A percentile compares a stretch with the other conserved stretches of the same genome.
Evolutionary conservation across 2,888 invertebrate species (phyloP).

Genomic region (Buathra laborator): DNA sequence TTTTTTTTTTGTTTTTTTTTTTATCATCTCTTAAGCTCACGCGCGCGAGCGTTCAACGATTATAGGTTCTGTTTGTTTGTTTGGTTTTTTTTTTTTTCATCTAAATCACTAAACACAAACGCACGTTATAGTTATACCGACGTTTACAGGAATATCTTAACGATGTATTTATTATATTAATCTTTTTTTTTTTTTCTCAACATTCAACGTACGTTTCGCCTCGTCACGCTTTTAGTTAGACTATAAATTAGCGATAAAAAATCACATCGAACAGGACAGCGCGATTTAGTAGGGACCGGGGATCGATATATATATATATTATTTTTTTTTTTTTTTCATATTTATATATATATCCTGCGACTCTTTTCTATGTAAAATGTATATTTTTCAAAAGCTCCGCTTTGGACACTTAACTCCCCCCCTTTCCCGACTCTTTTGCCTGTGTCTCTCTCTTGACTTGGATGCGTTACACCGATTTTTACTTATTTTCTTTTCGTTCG

Average conservation of each 20-base stretch:
- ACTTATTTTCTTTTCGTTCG: slow-evolving; percentile 31
- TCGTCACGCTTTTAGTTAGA: slow-evolving; percentile 70
- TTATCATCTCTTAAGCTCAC: slow-evolving; percentile 44
- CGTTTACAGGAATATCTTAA: slow-evolving; percentile 73
- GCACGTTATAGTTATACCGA: slow-evolving; percentile 71
- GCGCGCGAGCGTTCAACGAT: slow-evolving; percentile 58
- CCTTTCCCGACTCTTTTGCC: slow-evolving; percentile 21
- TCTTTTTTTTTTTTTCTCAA: slow-evolving; percentile 68
- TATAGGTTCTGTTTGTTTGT: slow-evolving; percentile 49
- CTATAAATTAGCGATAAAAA: slow-evolving; percentile 78
- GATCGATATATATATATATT: slow-evolving; percentile 56
- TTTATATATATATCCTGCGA: slow-evolving; percentile 42
- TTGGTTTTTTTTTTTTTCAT: slow-evolving; percentile 46
- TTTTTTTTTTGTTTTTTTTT: slow-evolving; percentile 35
- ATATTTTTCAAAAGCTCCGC: slow-evolving; percentile 64
- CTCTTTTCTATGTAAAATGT: slow-evolving; percentile 57
- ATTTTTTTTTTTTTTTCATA: slow-evolving; percentile 43
- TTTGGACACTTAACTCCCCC: slow-evolving; percentile 39
- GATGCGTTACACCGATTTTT: slow-evolving; percentile 31
- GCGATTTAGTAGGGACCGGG: slow-evolving; percentile 69
- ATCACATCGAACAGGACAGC: slow-evolving; percentile 78
- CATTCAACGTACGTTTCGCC: slow-evolving; percentile 73
- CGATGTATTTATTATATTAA: slow-evolving; percentile 71
- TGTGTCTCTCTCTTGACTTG: slow-evolving; percentile 26
- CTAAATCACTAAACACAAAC: slow-evolving; percentile 75